phyloP scores from a whole-genome alignment of 2,888 invertebrate species.

The Agriopis aurantiaria region DNA sequence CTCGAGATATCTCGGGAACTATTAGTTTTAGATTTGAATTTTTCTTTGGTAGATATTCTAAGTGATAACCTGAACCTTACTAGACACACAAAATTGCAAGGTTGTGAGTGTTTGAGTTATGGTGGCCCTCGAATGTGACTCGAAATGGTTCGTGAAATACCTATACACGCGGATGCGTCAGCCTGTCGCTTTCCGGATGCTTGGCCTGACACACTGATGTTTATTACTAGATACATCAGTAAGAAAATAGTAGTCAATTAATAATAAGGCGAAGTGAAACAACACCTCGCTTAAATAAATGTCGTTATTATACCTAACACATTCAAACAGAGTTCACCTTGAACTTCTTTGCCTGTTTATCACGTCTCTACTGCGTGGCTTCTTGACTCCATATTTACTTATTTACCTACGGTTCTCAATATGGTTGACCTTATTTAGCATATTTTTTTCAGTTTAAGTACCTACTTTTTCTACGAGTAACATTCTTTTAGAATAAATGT shows the following conservation, averaged over 20 bases:
- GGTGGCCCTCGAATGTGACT: no score
- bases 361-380: slow-evolving; percentile 31
- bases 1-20: no score
- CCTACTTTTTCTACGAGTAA: background rate
- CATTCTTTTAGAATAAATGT: background rate
- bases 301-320: slow-evolving; percentile 16
- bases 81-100: no score
- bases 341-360: slow-evolving; percentile 35
- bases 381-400: background rate
- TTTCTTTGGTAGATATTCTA: no score
- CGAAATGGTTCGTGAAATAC: no score
- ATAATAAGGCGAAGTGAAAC: background rate
- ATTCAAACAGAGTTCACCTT: slow-evolving; percentile 29
- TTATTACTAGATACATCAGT: no score
- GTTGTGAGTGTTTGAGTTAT: no score
- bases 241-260: background rate
- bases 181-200: no score
- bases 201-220: no score
- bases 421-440: background rate
- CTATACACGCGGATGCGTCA: no score
- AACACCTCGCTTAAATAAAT: slow-evolving; percentile 11
- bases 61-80: no score
- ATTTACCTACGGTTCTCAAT: slow-evolving; percentile 2
- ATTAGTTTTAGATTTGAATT: no score
- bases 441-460: background rate